phyloP scores from a whole-genome alignment of 2,113 vertebrate genomes.

The Trematocara variabile region DNA sequence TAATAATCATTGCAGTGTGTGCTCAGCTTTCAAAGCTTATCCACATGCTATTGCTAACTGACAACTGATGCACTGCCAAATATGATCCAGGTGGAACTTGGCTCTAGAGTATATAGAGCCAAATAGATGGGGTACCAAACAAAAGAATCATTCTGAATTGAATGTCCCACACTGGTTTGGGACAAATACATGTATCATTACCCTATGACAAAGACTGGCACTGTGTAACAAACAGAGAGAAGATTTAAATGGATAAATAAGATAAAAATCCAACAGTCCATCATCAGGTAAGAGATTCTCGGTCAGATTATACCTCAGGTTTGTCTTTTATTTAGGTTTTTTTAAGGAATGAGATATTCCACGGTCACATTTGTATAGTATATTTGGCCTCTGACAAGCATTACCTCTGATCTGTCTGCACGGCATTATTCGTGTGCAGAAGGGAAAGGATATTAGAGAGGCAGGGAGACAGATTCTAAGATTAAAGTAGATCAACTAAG shows the following conservation, averaged over 20 bases:
- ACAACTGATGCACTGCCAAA: neutral
- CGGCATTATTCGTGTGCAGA: neutral
- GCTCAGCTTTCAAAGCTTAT: neutral
- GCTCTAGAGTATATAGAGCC: neutral
- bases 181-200: neutral
- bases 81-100: neutral
- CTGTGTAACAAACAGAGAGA: neutral
- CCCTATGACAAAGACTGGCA: neutral
- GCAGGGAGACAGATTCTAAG: neutral
- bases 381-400: neutral
- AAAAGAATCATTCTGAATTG: neutral
- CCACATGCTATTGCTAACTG: neutral
- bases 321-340: neutral
- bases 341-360: neutral
- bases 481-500: neutral
- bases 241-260: neutral
- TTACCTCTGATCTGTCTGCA: neutral
- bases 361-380: neutral
- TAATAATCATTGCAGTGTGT: neutral
- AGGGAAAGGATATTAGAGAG: neutral
- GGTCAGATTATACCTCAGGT: neutral
- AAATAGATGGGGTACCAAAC: neutral
- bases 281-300: neutral
- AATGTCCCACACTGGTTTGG: neutral
- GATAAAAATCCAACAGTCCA: neutral